Base-by-base conservation (phyloP, 2,797 vertebrate species). In the Hydrophis major region DNA sequence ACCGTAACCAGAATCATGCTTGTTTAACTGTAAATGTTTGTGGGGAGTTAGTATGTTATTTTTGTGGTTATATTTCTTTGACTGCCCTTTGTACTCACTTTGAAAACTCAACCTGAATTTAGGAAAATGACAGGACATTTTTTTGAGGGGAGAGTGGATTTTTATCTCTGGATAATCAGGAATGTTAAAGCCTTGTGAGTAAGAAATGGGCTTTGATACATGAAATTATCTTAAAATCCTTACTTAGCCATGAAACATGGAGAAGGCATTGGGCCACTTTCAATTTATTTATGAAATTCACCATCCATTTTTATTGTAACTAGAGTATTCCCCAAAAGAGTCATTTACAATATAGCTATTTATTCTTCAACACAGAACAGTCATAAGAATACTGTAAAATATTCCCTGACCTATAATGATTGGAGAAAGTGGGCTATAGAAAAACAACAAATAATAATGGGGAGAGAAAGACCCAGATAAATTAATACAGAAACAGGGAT, bases 81-180 rank as follows among this genome's bases (percentile, higher is more conserved):
- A 61, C 57, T 89, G 20, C 55, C 25, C 4, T 60, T 92, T 55
- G 69, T n/a, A 60, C 27, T 88, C 37, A 32, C 37, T 89, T 57
- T 0, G 0, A 6, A 27, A 93, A 94, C 25, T 69, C 94, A 94
- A 90, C 86, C 74, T 93, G 91, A 93, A 94, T 93, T 59, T 92
- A 91, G 95, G 87, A 92, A 86, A 89, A 53, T 56, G 2, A 0
- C 0, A 53, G 0, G 42, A 89, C 1, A 2, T 25, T 2, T 69
- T 3, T 47, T 0, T 27, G 6, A 37, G 69, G 16, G 69, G 32
- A 8, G 2, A 7, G 7, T 0, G 7, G 57, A 60, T 74, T 88
- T 28, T 57, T 25, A 53, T 87, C 83, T 56, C 27, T 74, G 32
- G 13, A 6, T 66, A 74, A 60, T 14, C 28, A 66, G 32, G 2